Base-by-base conservation (phyloP, 2,888 invertebrate genomes). In the Clanis bilineata region DNA sequence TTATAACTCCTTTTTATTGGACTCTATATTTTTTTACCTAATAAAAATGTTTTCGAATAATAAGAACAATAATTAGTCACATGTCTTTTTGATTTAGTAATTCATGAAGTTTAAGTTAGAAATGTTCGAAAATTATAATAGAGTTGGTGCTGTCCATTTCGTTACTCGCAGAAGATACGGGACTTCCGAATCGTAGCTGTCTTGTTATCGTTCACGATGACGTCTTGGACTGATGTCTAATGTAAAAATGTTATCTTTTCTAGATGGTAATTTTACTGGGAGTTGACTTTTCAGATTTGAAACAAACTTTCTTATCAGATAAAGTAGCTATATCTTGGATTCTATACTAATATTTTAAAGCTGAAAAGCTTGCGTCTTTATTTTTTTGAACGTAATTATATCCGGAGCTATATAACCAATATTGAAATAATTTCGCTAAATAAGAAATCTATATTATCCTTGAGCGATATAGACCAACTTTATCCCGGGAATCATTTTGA, bases 151-250 rank as follows among this genome's bases (percentile, higher is more conserved):
- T 4, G 28, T 18, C 10, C 18, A 32, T 32, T 32, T 32, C 10
- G 15, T 28, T 18, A 51, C 25, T n/a, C n/a, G n/a, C n/a, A n/a
- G 23, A 32, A 18, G 9, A 32, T 18, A 51, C 0, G 10, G 10
- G 10, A 51, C 18, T 32, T 21, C 72, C 74, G 76, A 80, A 79
- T 81, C 74, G 83, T 80, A 82, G 75, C 79, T 85, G 85, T 83
- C 84, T 82, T 76, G 80, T 87, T 87, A 88, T 79, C 80, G 73
- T 70, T 68, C 64, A 66, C 72, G 73, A 73, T 79, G 80, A 80
- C 79, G 73, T 72, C 73, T 73, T 70, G 68, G 76, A 80, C 77
- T n/a, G 73, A 69, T 61, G 59, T 65, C 75, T 83, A 80, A 83
- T 83, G 80, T 78, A 79, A 82, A 80, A 77, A 72, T 75, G 77